Base-by-base conservation (phyloP, 2,888 invertebrate genomes). In the Ischnus inquisitorius region DNA sequence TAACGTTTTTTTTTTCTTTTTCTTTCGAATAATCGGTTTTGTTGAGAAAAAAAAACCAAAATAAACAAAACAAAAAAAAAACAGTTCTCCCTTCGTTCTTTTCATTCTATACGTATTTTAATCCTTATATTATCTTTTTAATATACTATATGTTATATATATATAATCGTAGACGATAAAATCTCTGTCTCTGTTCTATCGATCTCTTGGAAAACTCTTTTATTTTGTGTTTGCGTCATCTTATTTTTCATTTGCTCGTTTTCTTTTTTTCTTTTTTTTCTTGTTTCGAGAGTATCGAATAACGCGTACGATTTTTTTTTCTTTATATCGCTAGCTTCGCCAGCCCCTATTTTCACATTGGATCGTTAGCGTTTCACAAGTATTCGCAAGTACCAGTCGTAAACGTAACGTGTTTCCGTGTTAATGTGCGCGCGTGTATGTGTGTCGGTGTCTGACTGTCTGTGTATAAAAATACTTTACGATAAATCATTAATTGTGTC, bases 401-500 rank as follows among this genome's bases (percentile, higher is more conserved):
- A 19, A 65, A 12, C 41, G 16, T 14, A 16, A 8, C 2, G 22
- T 64, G 64, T 34, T 12, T 39, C 39, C 43, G 51, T 10, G 22
- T 57, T 54, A 34, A 54, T 51, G 22, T 68, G 28, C 4, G 68
- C 34, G 74, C 67, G 19, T 48, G 54, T 43, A 12, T 28, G 28
- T 22, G 28, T 64, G 60, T 79, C 4, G 60, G 64, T 77, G 28
- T 57, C 60, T 51, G 16, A 16, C 48, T 71, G 39, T 19, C 46
- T 68, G 75, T 76, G 79, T 79, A 84, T 67, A 79, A 76, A 82
- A 84, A 84, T 84, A 79, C 84, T 82, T 76, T 76, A 79, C 79
- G 79, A 82, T 79, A 82, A 82, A 79, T 84, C 69, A 25, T 71
- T 67, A 79, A 71, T 75, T 41, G 79, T 79, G 46, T 69, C 71